Base-by-base conservation (phyloP, 2,797 vertebrate species). In the Pseudotriccus pelzelni region DNA sequence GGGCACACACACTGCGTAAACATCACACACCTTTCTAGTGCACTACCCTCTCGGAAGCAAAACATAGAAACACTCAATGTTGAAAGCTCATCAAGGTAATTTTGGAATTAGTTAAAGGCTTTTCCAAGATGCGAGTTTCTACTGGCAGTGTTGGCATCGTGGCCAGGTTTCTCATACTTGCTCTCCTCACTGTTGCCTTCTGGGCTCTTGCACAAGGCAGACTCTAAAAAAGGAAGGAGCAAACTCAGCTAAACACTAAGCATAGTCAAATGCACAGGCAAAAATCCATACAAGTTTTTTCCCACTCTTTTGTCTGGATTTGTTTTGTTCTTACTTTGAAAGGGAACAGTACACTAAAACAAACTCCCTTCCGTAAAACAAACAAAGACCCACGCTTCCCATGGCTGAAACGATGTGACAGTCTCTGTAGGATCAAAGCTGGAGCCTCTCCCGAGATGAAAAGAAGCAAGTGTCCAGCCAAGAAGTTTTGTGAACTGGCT, bases 361-460 rank as follows among this genome's bases (percentile, higher is more conserved):
- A 91, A 96, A 84, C 73, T 88, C 23, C 16, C 39, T 67, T 64
- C 66, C 34, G 23, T 77, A 87, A 76, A 89, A 62, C 46, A 85
- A 95, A 84, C 43, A 81, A 43, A 85, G 28, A 22, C 4, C 11
- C 20, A 18, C 0, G 5, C 37, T 89, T 93, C 82, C 58, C 79
- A 80, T 16, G 44, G 76, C 52, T 83, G 63, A 91, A 84, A 58
- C 0, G 3, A 91, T 53, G 70, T 46, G 50, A 87, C 87, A 91
- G 49, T 15, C 72, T 64, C 49, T 30, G 32, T 14, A 52, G 60
- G 92, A 93, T 80, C 36, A 74, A 92, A 94, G 82, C 7, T 28
- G 47, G 36, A 89, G 52, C 25, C 80, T 52, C 27, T 63, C 28
- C 23, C 0, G 3, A 47, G 44, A 80, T 20, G 34, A 85, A 83